These are phyloP conservation scores for Mus spretus DNA, from an alignment of 2,797 vertebrate genomes.

Conservation along the genomic window DNA sequence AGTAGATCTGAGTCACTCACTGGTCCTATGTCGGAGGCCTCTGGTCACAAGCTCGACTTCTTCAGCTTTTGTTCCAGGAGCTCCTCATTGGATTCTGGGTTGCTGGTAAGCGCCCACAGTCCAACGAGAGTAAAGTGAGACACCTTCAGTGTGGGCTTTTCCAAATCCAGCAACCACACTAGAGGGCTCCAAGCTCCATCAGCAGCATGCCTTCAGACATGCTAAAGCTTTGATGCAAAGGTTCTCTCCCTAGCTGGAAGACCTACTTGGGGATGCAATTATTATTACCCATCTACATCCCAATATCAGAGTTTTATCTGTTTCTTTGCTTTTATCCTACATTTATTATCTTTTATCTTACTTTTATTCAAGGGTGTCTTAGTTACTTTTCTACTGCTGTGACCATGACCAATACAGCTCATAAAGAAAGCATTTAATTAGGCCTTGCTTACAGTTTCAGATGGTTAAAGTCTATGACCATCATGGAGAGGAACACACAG, in stretches of 20 bases:
- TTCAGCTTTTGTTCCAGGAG: neutral
- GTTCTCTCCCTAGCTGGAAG: neutral
- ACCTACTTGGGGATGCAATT: neutral
- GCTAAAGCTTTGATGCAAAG: neutral
- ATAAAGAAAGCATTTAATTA: neutral
- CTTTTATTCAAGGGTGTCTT: neutral
- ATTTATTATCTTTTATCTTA: neutral
- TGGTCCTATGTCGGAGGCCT: neutral
- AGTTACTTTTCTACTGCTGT: neutral
- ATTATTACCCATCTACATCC: neutral
- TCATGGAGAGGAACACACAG: neutral
- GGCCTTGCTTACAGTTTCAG: neutral
- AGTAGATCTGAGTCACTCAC: neutral
- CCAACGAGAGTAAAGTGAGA: neutral
- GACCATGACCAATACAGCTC: too few species aligned
- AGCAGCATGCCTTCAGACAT: neutral
- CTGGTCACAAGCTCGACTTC: neutral
- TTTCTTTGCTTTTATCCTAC: neutral
- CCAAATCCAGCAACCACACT: rapidly evolving
- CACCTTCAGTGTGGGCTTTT: rapidly evolving
- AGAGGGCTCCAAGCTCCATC: too few species aligned
- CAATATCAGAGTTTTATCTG: neutral
- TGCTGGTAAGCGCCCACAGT: neutral
- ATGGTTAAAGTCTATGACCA: neutral
- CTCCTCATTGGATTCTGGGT: neutral